Percentiles rank a stretch among this genome's conserved stretches.
Conservation (phyloP, 2,113 vertebrate species). For the Carlito syrichta region DNA sequence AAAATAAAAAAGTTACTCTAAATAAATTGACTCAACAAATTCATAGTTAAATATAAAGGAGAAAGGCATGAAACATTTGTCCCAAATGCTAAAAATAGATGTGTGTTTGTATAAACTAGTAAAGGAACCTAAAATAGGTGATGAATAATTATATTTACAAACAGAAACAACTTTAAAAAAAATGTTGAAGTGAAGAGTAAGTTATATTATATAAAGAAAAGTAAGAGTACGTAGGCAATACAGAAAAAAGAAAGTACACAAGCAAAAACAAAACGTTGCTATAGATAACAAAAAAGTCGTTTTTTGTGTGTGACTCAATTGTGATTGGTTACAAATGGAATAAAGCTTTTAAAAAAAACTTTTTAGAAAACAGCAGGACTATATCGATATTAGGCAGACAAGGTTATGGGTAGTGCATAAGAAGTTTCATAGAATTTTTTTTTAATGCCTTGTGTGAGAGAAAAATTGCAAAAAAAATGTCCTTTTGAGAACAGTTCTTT, state of each 20-base stretch:
- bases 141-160: not conserved
- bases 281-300: no score
- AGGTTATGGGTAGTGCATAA: not conserved
- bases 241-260: not conserved
- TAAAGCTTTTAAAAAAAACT: not conserved
- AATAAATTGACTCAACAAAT: not conserved
- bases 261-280: not conserved
- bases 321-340: not conserved
- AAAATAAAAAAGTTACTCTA: no score
- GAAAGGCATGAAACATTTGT: not conserved
- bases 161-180: not conserved
- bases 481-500: not conserved
- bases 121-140: not conserved
- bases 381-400: not conserved
- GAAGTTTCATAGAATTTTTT: not conserved
- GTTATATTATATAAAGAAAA: not conserved
- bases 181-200: not conserved
- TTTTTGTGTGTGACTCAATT: not conserved
- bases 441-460: not conserved
- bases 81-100: not conserved
- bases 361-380: not conserved
- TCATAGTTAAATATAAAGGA: not conserved
- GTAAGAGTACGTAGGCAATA: not conserved
- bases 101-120: not conserved
- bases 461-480: not conserved